These are phyloP conservation scores for Marisa cornuarietis DNA, from an alignment of 1,140 invertebrate species.

Conservation along the genomic window DNA sequence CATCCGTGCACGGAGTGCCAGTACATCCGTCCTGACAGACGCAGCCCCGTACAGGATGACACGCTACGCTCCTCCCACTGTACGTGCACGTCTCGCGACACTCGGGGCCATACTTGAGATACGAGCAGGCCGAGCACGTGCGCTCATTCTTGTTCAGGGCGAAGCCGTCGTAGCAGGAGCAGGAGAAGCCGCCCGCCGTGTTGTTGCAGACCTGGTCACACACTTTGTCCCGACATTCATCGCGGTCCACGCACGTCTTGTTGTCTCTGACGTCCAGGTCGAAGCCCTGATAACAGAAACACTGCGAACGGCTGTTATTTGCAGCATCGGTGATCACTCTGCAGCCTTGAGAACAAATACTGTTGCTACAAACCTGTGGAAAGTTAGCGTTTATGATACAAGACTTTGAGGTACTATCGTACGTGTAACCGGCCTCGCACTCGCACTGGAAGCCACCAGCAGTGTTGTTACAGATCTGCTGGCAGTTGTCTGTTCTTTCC, in stretches of 20 bases:
- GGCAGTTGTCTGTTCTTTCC: conserved; percentile 50
- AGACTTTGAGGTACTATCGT: not conserved
- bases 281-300: not conserved
- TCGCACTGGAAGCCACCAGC: conserved; percentile 40
- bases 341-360: not conserved
- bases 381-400: not conserved
- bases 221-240: not conserved
- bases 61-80: conserved; percentile 10
- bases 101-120: conserved; percentile 28
- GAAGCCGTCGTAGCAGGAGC: conserved; percentile 35
- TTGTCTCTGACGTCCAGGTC: not conserved
- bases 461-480: conserved; percentile 51
- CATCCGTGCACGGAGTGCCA: conserved; percentile 35
- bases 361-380: not conserved
- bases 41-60: conserved; percentile 34
- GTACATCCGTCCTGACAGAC: conserved; percentile 40
- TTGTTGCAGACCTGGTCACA: conserved; percentile 41
- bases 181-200: conserved; percentile 37
- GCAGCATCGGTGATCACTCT: not conserved
- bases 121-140: conserved; percentile 20
- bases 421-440: conserved; percentile 34
- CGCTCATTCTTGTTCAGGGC: conserved; percentile 30
- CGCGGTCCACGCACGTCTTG: conserved; percentile 14
- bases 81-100: conserved; percentile 36
- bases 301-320: not conserved